phyloP scores from a whole-genome alignment of 53 echinoderm and acorn worm species.

The Mesocentrotus franciscanus region DNA sequence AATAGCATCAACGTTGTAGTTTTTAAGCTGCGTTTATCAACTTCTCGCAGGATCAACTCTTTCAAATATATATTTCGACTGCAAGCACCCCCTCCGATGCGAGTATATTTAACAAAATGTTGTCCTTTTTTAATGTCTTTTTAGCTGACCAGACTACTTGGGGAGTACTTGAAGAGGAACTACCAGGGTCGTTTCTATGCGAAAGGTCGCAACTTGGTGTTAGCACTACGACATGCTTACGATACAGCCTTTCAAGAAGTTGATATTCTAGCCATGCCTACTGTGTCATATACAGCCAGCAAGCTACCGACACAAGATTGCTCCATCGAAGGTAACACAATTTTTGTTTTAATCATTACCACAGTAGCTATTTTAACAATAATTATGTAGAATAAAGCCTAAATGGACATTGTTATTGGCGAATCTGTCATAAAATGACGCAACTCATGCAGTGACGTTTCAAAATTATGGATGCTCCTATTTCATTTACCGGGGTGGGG shows the following conservation, averaged over 20 bases:
- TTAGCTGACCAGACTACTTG: constrained; percentile 56
- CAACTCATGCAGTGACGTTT: not conserved
- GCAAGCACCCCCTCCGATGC: no score
- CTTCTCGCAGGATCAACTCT: no score
- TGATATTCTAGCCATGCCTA: constrained; percentile 77
- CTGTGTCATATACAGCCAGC: constrained; percentile 69
- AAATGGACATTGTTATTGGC: not conserved
- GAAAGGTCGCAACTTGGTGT: constrained; percentile 65
- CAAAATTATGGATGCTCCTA: no score
- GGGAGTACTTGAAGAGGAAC: constrained; percentile 55
- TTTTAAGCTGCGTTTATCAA: no score
- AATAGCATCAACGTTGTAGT: no score
- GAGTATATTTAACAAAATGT: not conserved
- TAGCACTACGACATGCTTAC: constrained; percentile 62
- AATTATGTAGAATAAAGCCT: no score
- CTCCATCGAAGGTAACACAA: constrained; percentile 53
- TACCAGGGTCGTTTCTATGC: constrained; percentile 58
- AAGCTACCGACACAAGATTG: constrained; percentile 65
- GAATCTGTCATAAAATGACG: not conserved
- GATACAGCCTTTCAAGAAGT: constrained; percentile 65
- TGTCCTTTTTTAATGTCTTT: not conserved
- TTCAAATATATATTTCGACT: no score
- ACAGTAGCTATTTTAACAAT: no score
- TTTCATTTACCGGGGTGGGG: no score
- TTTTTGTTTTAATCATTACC: not conserved